Base-by-base conservation (phyloP, 1,140 invertebrate genomes). In the Papilio xuthus region DNA sequence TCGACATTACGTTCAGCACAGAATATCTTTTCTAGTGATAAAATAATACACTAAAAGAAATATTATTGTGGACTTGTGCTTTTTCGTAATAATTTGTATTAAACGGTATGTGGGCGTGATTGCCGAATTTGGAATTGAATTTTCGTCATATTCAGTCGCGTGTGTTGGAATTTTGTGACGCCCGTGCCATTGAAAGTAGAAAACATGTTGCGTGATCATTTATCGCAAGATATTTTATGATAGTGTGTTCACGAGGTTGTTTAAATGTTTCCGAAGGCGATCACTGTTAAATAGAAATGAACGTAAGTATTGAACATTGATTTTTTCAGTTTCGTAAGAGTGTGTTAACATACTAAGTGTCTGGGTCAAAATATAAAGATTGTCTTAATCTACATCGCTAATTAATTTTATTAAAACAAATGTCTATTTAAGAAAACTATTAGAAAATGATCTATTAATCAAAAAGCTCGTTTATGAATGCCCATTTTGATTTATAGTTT, bases 191-290 rank as follows among this genome's bases (percentile, higher is more conserved):
- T 60, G 74, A 80, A 86, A 85, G 82, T 82, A 60, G 4, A 6
- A 28, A 81, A 80, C 78, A 82, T 80, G 84, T 44, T 71, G 69
- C 75, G 77, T 78, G 80, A 80, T n/a, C 77, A 79, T 81, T 63
- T 79, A 79, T 78, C 80, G 44, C 70, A 80, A 28, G 80, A 80
- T 81, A 47, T 81, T 86, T 88, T 86, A 88, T 89, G 84, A 87
- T 88, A 87, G 79, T 81, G 83, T 82, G 81, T 81, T 74, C 73
- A 74, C 37, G 74, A 44, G 32, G 74, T 71, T 70, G 76, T 80
- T 76, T 79, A 63, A 75, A 80, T 78, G 80, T 79, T 76, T 82
- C 77, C 44, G 67, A n/a, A 81, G 44, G 69, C 79, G 71, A 37
- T 71, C 26, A 63, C 37, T n/a, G 50, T 26, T 81, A 75, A 80